Evolutionary conservation across 1,140 invertebrate species (phyloP), one percentile per base, ranked within the genome.

Genomic region (Hyposmocoma kahamanoa): DNA sequence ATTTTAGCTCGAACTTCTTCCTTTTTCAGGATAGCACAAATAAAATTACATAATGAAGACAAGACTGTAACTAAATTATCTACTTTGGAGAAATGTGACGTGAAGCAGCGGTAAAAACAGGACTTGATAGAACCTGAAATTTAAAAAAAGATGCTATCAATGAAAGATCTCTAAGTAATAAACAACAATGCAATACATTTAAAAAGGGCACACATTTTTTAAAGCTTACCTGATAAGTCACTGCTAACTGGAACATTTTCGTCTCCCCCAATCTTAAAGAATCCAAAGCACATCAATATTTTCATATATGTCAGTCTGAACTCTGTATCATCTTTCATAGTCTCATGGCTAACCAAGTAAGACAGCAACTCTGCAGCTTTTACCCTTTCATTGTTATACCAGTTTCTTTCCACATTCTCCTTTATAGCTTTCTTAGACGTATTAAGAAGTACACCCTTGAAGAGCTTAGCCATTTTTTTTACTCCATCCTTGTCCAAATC

Each of bases 251-350:
- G 60, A 44, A 88, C 66, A 73, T 87, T 89, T 19, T 82, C 77
- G 42, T 76, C 67, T 24, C 74, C 77, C 11, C 85, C 69, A 38
- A 86, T 75, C 75, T 90, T 89, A 48, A 91, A 90, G n/a, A 93
- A 86, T 17, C 90, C 89, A 61, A 90, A 78, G 46, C 87, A 79
- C 70, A 93, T 89, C 1, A 94, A 70, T 47, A 92, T 88, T 57
- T 88, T 87, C 54, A 93, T 72, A 53, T 92, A 88, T 36, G 90
- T 87, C 2, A 90, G 65, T 66, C 90, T 90, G 89, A 92, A 94
- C 32, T 90, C 86, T 45, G 87, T 79, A 47, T 92, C 88, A 32
- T 85, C 72, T 48, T 88, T 80, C 8, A 91, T 86, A 32, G 86
- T 70, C 39, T 89, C 87, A 72, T 93, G 90, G 53, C 81, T 87